Percentiles rank a stretch among this genome's conserved stretches.
Conservation (phyloP, 1,140 invertebrate species). For the Oedothorax gibbosus region DNA sequence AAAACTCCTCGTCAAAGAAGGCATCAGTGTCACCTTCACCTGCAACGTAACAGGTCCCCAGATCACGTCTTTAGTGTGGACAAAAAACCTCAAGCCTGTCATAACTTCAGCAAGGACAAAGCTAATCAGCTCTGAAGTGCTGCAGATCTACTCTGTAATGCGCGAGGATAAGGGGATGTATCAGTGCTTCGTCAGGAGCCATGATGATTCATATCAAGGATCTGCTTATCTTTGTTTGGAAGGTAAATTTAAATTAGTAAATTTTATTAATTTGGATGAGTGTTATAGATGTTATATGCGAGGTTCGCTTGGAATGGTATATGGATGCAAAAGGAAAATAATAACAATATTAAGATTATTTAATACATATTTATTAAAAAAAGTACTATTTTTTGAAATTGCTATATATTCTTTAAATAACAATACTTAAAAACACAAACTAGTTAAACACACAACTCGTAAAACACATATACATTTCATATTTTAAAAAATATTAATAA, state of each 20-base stretch:
- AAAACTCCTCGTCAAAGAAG: conserved; percentile 54
- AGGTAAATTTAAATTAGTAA: conserved; percentile 66
- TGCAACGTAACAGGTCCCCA: conserved; percentile 51
- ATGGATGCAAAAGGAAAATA: no score
- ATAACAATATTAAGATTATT: no score
- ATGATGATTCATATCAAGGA: conserved; percentile 67
- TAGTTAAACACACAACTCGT: no score
- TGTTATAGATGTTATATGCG: no score
- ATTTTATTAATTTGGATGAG: no score
- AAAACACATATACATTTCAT: no score
- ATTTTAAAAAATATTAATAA: no score
- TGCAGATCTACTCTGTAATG: conserved; percentile 66
- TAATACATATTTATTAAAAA: no score
- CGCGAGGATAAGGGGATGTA: conserved; percentile 71
- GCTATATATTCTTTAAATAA: no score
- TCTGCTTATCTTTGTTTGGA: conserved; percentile 68
- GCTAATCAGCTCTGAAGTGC: conserved; percentile 44
- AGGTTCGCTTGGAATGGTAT: no score
- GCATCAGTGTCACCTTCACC: conserved; percentile 57
- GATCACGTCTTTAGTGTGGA: conserved; percentile 52
- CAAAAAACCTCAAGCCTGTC: conserved; percentile 50
- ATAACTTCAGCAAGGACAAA: conserved; percentile 52
- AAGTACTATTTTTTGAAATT: no score
- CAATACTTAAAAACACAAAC: no score
- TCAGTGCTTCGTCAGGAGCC: conserved; percentile 69